Percentiles rank a stretch among this genome's conserved stretches.
Conservation (phyloP, 2,797 vertebrate species). For the Acrossocheilus wenchowensis region DNA sequence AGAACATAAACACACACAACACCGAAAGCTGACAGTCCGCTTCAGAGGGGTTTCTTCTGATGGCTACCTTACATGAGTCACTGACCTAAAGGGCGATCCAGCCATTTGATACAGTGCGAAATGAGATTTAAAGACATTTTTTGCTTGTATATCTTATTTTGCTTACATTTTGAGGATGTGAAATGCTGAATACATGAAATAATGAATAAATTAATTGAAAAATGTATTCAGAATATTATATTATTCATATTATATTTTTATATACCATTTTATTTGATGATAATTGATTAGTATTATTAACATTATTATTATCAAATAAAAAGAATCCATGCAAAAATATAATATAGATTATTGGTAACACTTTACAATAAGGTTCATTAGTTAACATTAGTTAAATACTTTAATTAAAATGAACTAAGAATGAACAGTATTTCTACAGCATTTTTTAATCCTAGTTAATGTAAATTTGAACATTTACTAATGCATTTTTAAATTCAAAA, state of each 20-base stretch:
- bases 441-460: too few relatives aligned
- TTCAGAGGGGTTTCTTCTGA: neutral
- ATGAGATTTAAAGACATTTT: neutral
- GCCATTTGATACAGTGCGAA: neutral
- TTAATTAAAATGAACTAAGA: too few relatives aligned
- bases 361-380: too few relatives aligned
- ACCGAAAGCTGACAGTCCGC: neutral
- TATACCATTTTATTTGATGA: too few relatives aligned
- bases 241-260: too few relatives aligned
- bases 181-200: neutral
- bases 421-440: too few relatives aligned
- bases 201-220: neutral
- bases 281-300: neutral
- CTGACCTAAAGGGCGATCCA: slow-evolving; percentile 6
- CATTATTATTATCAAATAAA: neutral
- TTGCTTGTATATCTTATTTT: neutral
- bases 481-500: too few relatives aligned
- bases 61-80: slow-evolving; percentile 9
- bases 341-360: neutral
- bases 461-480: too few relatives aligned
- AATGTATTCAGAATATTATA: neutral
- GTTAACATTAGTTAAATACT: too few relatives aligned
- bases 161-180: neutral
- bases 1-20: slow-evolving; percentile 27
- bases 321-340: neutral